These are phyloP conservation scores for Parnassius apollo DNA, from an alignment of 2,888 invertebrate genomes.

Conservation along the genomic window DNA sequence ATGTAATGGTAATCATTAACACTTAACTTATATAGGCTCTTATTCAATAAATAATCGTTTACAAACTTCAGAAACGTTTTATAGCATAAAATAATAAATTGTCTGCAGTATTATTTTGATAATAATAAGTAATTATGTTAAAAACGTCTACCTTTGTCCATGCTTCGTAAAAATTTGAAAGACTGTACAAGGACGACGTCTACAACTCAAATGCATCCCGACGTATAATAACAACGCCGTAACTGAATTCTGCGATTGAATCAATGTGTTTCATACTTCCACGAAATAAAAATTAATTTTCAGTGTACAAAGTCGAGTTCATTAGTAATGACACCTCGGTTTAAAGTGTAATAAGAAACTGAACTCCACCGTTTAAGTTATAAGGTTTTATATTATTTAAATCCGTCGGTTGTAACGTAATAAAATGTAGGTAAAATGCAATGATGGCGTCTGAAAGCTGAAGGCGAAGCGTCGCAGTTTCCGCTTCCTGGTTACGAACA, in stretches of 20 bases:
- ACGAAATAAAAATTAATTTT: slow-evolving; percentile 9
- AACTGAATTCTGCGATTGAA: background rate
- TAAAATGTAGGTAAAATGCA: slow-evolving; percentile 46
- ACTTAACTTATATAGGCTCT: too few relatives aligned
- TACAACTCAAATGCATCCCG: slow-evolving; percentile 1
- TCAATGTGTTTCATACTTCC: slow-evolving; percentile 12
- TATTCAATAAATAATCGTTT: too few relatives aligned
- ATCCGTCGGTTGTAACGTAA: slow-evolving; percentile 2
- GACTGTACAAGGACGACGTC: slow-evolving; percentile 25
- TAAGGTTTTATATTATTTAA: slow-evolving; percentile 21
- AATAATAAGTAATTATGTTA: slow-evolving; percentile 3
- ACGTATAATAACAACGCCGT: slow-evolving; percentile 2
- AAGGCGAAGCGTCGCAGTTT: slow-evolving; percentile 54
- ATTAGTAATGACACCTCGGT: slow-evolving; percentile 9
- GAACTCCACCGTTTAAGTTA: slow-evolving; percentile 15
- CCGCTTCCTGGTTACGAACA: slow-evolving; percentile 54
- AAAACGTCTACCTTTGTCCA: slow-evolving; percentile 23
- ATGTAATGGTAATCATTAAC: too few relatives aligned
- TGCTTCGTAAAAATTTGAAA: slow-evolving; percentile 18
- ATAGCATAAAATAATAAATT: slow-evolving; percentile 7
- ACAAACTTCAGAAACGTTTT: background rate
- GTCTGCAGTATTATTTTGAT: slow-evolving; percentile 2
- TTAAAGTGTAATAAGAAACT: slow-evolving; percentile 3
- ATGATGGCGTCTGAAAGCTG: slow-evolving; percentile 66
- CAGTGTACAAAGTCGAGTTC: background rate